Base-by-base conservation (phyloP, 2,888 invertebrate genomes). In the Harmothoe impar region DNA sequence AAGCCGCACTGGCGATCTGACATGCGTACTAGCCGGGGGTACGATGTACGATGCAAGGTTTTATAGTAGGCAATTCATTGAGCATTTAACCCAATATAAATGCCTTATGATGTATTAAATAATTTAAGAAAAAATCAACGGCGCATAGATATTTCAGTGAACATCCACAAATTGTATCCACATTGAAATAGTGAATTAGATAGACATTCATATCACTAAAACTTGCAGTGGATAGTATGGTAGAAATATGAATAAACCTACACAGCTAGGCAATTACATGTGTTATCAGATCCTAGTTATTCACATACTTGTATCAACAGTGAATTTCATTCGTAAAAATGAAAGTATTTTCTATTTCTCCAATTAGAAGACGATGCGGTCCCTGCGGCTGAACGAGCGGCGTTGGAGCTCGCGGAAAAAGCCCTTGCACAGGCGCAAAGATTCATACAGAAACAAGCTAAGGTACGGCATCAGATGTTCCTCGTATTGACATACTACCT, bases 361-460 rank as follows among this genome's bases (percentile, higher is more conserved):
- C 20, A 12, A 33, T 10, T 23, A 35, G 81, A 43, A n/a, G 43
- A 81, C 23, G 43, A 17, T 81, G 43, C 12, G 0, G 43, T 33
- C 23, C 81, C 81, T 5, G 81, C 20, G 33, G 81, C 81, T 15
- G 81, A 81, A 17, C 43, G 17, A 0, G 81, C 81, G 3, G 81
- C 81, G 23, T 43, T 81, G n/a, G 81, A 33, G 23, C 81, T 81
- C 35, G 81, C 81, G 7, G 43, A 81, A n/a, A 81, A 43, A 20
- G 43, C 43, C 0, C 43, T 81, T 0, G 20, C 43, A 17, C 33
- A 33, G 23, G 81, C 81, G 12, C 81, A 81, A 1, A 1, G 43
- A 17, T 17, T 81, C n/a, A 33, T 33, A 15, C 23, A 35, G 20
- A 81, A 81, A 43, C 81, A 81, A 35, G 81, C 81, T 17, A 81